phyloP scores from a whole-genome alignment of 2,113 vertebrate species.

The Mesembrinibis cayennensis region DNA sequence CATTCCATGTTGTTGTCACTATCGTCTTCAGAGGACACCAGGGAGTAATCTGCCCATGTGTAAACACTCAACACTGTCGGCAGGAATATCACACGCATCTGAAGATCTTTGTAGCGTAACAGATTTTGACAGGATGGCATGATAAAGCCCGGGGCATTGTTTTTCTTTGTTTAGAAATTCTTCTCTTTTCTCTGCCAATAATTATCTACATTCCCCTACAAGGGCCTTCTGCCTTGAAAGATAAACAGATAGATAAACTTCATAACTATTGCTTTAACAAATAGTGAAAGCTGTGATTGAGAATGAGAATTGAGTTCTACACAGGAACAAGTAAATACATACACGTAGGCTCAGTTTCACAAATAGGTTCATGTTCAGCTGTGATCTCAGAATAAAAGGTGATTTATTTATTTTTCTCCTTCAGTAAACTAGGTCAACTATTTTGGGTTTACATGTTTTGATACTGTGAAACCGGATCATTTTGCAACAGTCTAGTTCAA shows the following conservation, averaged over 20 bases:
- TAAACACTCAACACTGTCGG: not conserved
- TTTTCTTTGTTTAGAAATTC: conserved; percentile 21
- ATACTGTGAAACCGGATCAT: not conserved
- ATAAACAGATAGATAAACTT: not conserved
- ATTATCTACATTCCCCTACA: not conserved
- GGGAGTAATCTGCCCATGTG: not conserved
- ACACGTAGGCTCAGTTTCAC: not conserved
- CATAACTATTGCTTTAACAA: not conserved
- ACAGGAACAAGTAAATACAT: not conserved
- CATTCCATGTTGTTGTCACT: not conserved
- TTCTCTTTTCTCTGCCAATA: not conserved
- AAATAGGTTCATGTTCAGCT: not conserved
- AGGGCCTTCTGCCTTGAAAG: not conserved
- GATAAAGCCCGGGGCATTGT: not conserved
- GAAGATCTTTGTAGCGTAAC: not conserved
- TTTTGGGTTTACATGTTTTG: not conserved
- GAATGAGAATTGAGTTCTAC: not conserved
- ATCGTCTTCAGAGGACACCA: not conserved
- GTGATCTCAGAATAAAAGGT: not conserved
- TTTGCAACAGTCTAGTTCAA: not conserved
- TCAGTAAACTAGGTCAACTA: not conserved
- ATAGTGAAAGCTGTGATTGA: not conserved
- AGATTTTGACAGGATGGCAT: not conserved
- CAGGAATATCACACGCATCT: not conserved
- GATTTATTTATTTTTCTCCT: not conserved